These are phyloP conservation scores for Acanthococcus lagerstroemiae DNA, from an alignment of 2,888 invertebrate species.

Conservation along the genomic window DNA sequence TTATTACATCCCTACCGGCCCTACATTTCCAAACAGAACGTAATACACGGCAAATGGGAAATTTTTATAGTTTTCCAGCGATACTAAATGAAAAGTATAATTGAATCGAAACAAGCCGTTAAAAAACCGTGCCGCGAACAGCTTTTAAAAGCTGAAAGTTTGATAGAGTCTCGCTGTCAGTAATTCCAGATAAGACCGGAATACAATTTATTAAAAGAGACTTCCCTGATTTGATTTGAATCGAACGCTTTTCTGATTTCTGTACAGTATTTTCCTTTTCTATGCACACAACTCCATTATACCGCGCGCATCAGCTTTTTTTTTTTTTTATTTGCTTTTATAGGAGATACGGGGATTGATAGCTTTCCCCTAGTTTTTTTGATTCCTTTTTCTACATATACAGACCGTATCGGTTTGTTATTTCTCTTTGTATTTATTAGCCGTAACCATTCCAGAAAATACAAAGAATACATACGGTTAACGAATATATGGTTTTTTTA, in stretches of 20 bases:
- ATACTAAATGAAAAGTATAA: background rate
- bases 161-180: slow-evolving; percentile 24
- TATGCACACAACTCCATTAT: slow-evolving; percentile 21
- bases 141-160: slow-evolving; percentile 21
- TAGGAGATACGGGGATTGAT: slow-evolving; percentile 16
- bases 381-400: slow-evolving; percentile 18
- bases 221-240: slow-evolving; percentile 26
- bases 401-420: slow-evolving; percentile 25
- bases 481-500: slow-evolving; percentile 27
- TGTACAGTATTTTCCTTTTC: slow-evolving; percentile 19
- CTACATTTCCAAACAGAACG: too few relatives aligned
- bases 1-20: too few relatives aligned
- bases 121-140: background rate
- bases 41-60: too few relatives aligned
- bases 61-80: too few relatives aligned
- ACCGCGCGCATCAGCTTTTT: slow-evolving; percentile 20
- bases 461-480: slow-evolving; percentile 2
- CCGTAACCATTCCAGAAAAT: slow-evolving; percentile 13
- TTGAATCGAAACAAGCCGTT: background rate
- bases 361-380: slow-evolving; percentile 16
- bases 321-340: slow-evolving; percentile 10
- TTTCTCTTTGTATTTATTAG: slow-evolving; percentile 28
- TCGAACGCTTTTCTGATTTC: slow-evolving; percentile 29
- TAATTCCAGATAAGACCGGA: slow-evolving; percentile 26
- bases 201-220: slow-evolving; percentile 28